Base-by-base conservation (phyloP, 30 jellyfish, hydroid and myxozoan genomes). In the Rhopilema esculentum region DNA sequence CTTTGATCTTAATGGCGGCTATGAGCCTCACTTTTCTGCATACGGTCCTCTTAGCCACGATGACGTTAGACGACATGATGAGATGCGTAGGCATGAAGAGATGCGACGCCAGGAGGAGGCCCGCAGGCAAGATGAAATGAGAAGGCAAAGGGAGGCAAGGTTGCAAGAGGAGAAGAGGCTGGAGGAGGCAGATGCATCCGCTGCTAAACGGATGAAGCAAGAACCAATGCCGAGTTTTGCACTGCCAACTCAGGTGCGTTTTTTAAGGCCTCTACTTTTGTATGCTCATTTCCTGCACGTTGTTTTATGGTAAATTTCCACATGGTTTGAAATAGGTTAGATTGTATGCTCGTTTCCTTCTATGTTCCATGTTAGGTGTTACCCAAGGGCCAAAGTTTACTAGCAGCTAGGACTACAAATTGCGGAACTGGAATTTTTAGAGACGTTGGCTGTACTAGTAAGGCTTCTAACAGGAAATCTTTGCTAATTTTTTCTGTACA, bases 1-100 rank as follows among this genome's bases (percentile, higher is more conserved):
- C 78, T 95, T 83, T 82, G 99, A 95, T 65, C 57, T 91, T 77
- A 85, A 84, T 27, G 83, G 89, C 1, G 99, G 97, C 25, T 69
- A 91, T 49, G 99, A 95, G 66, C 84, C 95, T 15, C 98, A 89
- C 33, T 69, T 94, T 66, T 70, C 82, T 16, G 85, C 88, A 25
- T 94, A 89, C 72, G 93, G 86, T 4, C 83, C 95, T 27, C 80
- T 88, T 65, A 53, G 82, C 30, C 96, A 88, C 68, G 91, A 88
- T 71, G 96, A 88, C 67, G 88, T 68, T 28, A 69, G 89, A 71
- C 68, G 88, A 48, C 96, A 74, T 30, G 90, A 79, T 23, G 89
- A 87, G 83, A 49, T 87, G 85, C 96, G 89, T 27, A 72, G 90
- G 64, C 96, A 88, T 26, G 96, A 88, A 20, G 96, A 88, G 27